Base-by-base conservation (phyloP, 2,888 invertebrate genomes). In the Microdon myrmicae region DNA sequence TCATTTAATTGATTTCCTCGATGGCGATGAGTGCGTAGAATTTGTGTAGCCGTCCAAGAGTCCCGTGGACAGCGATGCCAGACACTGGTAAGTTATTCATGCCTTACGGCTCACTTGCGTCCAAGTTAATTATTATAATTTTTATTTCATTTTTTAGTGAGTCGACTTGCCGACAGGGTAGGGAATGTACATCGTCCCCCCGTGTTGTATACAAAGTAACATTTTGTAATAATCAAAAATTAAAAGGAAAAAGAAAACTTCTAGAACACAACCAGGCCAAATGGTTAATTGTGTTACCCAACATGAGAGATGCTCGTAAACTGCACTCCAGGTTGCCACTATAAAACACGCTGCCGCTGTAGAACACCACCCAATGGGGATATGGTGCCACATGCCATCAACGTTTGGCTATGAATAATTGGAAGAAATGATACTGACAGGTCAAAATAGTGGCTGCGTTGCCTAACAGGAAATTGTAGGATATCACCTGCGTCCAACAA, bases 1-100 rank as follows among this genome's bases (percentile, higher is more conserved):
- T 58, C 64, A 45, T 53, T 53, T 58, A 64, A 53, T 58, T 51
- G 64, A 64, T 64, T 58, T 38, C 37, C 43, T 58, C 53, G 51
- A 47, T 23, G 25, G 43, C 16, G 22, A n/a, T 29, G 8, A n/a
- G n/a, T n/a, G n/a, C n/a, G n/a, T n/a, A n/a, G n/a, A n/a, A n/a
- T n/a, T n/a, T n/a, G n/a, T n/a, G n/a, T n/a, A n/a, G n/a, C 17
- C 22, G 47, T 47, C 34, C 41, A 31, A 19, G 22, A 9, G 23
- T 14, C 19, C n/a, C 12, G 3, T 26, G 17, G 13, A 9, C 7
- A 49, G 14, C 37, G 22, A 26, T 37, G 26, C 47, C 43, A 49
- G 28, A 55, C n/a, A 44, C 20, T 14, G 25, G 43, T 48, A 48
- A 48, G n/a, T n/a, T n/a, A n/a, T n/a, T n/a, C 6, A 13, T 13